phyloP scores from a whole-genome alignment of 37 sponge, comb jelly and placozoan genomes.

The Oscarella lobularis region DNA sequence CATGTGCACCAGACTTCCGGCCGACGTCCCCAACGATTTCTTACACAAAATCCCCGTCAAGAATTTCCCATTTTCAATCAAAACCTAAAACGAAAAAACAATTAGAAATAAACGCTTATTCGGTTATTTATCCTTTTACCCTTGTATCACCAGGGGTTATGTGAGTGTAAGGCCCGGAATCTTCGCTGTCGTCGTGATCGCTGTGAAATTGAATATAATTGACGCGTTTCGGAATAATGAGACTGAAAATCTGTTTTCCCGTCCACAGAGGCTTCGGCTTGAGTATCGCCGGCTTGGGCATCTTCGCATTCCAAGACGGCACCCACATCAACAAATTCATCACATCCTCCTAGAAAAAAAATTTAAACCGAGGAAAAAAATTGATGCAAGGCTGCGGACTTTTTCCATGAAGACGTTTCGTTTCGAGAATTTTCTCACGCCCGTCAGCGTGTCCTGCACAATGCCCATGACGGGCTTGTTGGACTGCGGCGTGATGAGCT shows the following conservation, averaged over 20 bases:
- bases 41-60: conserved; percentile 89
- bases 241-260: conserved; percentile 94
- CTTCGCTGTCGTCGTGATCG: conserved; percentile 88
- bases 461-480: conserved; percentile 99
- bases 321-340: conserved; percentile 99
- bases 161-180: conserved; percentile 76
- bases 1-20: conserved; percentile 90
- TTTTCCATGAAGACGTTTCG: conserved; percentile 95
- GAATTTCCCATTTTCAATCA: conserved; percentile 87
- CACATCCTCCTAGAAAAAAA: conserved; percentile 49
- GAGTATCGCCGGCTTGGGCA: conserved; percentile 92
- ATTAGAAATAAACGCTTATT: neutral
- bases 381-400: conserved; percentile 13
- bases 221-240: conserved; percentile 85
- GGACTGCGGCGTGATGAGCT: conserved; percentile 95
- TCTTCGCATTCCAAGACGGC: conserved; percentile 91
- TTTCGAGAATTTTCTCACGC: conserved; percentile 83
- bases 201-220: conserved; percentile 75
- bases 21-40: conserved; percentile 88
- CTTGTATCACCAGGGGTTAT: conserved; percentile 97
- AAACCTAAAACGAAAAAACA: conserved; percentile 79
- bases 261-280: conserved; percentile 99
- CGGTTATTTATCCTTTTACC: conserved; percentile 34
- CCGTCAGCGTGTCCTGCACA: conserved; percentile 93
- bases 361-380: neutral